Percentiles rank a stretch among this genome's conserved stretches.
phyloP scores from a whole-genome alignment of 2,888 invertebrate genomes.

The Meloe dianella region DNA sequence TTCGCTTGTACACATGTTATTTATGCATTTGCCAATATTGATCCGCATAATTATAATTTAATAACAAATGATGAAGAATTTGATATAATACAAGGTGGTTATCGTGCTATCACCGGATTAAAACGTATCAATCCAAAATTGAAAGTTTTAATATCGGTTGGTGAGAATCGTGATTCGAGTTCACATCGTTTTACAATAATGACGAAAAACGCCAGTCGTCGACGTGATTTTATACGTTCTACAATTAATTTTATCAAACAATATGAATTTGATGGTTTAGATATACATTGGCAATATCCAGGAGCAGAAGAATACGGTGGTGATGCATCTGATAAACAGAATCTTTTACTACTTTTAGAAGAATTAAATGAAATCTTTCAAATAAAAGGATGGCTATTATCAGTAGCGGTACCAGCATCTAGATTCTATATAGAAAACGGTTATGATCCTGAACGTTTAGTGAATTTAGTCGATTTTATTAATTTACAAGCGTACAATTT shows the following conservation, averaged over 20 bases:
- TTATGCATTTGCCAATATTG: constrained; percentile 74
- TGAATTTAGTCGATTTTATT: constrained; percentile 69
- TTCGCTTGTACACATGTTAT: constrained; percentile 76
- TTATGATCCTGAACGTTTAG: constrained; percentile 67
- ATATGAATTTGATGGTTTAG: constrained; percentile 81
- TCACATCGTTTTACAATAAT: constrained; percentile 69
- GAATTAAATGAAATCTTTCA: constrained; percentile 68
- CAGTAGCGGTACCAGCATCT: constrained; percentile 67
- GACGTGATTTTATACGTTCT: constrained; percentile 69
- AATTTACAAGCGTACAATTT: constrained; percentile 73
- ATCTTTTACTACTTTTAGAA: constrained; percentile 59
- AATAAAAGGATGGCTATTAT: constrained; percentile 62
- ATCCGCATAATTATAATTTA: constrained; percentile 69
- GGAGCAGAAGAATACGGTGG: constrained; percentile 62
- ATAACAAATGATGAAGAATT: constrained; percentile 72
- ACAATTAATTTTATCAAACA: constrained; percentile 69
- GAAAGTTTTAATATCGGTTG: constrained; percentile 75
- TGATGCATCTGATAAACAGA: constrained; percentile 59
- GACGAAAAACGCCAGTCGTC: constrained; percentile 64
- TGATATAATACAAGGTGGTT: constrained; percentile 79
- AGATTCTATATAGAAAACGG: constrained; percentile 71
- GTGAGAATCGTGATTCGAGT: constrained; percentile 69
- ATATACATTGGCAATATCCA: constrained; percentile 81
- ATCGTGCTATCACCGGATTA: constrained; percentile 71
- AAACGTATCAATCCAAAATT: constrained; percentile 71